Evolutionary conservation across 35 echinoderm and acorn worm species (phyloP).

Genomic region (Apostichopus californicus): DNA sequence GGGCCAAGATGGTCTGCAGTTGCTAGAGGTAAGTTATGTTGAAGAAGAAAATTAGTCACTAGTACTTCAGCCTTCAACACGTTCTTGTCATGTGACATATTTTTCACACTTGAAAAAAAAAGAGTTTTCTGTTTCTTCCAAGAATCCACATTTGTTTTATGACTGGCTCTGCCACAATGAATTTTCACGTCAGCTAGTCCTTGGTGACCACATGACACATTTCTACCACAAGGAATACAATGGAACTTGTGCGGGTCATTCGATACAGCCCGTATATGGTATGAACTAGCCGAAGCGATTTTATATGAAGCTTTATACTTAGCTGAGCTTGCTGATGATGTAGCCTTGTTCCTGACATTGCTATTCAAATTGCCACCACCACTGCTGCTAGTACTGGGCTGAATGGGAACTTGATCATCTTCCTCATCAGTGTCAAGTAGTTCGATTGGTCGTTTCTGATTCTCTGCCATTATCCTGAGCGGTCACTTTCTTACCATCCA

Average conservation of each 20-base stretch:
- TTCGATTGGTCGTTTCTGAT: no score
- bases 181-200: background rate
- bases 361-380: no score
- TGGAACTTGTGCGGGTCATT: background rate
- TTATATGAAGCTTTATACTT: background rate
- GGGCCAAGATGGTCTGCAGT: background rate
- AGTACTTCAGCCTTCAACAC: background rate
- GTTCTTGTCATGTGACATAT: background rate
- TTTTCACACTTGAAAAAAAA: background rate
- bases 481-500: no score
- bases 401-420: no score
- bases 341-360: no score
- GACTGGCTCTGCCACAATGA: background rate
- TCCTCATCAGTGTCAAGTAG: no score
- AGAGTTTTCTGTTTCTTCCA: background rate
- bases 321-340: no score
- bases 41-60: background rate
- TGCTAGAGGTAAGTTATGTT: background rate
- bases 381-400: no score
- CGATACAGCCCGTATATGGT: background rate
- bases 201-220: background rate
- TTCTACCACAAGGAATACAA: background rate
- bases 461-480: no score
- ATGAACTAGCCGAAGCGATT: background rate
- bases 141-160: background rate